Conservation (phyloP, 2,888 invertebrate genomes). For the Eupithecia inturbata region DNA sequence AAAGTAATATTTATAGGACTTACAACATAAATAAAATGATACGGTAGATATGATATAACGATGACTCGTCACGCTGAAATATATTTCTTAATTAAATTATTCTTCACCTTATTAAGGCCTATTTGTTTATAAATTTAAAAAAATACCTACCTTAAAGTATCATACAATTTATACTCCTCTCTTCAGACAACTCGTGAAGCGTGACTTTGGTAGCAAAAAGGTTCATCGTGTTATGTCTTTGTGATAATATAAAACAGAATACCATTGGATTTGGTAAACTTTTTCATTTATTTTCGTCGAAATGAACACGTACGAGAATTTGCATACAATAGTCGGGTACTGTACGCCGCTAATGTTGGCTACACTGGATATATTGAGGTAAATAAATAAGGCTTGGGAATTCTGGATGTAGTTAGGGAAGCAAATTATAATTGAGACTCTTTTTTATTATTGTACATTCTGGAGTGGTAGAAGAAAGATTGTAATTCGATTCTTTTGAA, state of each 20-base stretch:
- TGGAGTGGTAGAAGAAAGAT: background rate
- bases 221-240: conserved; percentile 45
- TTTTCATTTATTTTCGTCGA: conserved; percentile 63
- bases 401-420: conserved; percentile 7
- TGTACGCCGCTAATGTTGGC: conserved; percentile 11
- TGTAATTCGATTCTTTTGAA: background rate
- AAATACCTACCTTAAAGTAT: background rate
- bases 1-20: too few species aligned
- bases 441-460: background rate
- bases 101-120: too few species aligned
- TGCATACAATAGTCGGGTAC: conserved; percentile 79
- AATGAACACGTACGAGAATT: conserved; percentile 77
- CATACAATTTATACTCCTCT: background rate
- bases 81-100: too few species aligned
- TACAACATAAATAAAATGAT: too few species aligned
- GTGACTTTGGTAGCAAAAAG: conserved; percentile 40
- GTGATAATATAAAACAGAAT: conserved; percentile 48
- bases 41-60: too few species aligned
- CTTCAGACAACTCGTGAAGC: conserved; percentile 29
- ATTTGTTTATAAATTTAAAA: background rate
- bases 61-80: too few species aligned
- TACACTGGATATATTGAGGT: conserved; percentile 38
- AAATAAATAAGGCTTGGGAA: conserved; percentile 26
- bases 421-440: conserved; percentile 14
- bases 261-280: conserved; percentile 40